A percentile compares a stretch with the other conserved stretches of the same genome.
phyloP scores from a whole-genome alignment of 2,113 vertebrate species.

The Chaenogobius annularis region DNA sequence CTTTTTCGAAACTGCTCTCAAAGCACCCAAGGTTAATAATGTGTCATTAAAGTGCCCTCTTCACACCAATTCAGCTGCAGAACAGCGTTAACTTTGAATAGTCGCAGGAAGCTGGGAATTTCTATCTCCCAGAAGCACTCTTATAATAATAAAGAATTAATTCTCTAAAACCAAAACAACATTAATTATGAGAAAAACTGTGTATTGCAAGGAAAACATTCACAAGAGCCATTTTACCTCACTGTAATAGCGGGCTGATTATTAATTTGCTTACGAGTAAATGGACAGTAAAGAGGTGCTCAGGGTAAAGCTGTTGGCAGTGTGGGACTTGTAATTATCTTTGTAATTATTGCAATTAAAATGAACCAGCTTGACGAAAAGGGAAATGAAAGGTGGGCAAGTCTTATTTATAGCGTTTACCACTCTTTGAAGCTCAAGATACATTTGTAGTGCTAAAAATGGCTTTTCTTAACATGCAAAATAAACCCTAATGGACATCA shows the following conservation, averaged over 20 bases:
- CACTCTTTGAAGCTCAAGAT: neutral
- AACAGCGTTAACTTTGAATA: neutral
- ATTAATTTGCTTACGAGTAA: conserved; percentile 4
- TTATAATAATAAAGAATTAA: neutral
- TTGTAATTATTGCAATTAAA: conserved; percentile 1
- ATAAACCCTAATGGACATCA: no score
- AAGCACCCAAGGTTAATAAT: neutral
- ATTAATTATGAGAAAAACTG: neutral
- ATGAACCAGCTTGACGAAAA: neutral
- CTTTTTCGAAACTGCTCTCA: neutral
- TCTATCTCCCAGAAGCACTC: neutral
- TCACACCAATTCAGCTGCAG: neutral
- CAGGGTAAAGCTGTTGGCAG: neutral
- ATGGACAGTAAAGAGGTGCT: neutral
- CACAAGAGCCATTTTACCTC: neutral
- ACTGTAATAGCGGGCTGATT: neutral
- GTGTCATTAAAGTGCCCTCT: neutral
- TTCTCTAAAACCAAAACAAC: conserved; percentile 5
- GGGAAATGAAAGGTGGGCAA: neutral
- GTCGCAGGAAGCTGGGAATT: neutral
- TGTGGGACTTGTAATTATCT: neutral
- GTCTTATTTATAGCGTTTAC: neutral
- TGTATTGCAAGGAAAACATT: neutral
- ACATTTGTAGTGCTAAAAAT: neutral
- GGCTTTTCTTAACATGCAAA: neutral